Base-by-base conservation (phyloP, 2,113 vertebrate species). In the Equus przewalskii region DNA sequence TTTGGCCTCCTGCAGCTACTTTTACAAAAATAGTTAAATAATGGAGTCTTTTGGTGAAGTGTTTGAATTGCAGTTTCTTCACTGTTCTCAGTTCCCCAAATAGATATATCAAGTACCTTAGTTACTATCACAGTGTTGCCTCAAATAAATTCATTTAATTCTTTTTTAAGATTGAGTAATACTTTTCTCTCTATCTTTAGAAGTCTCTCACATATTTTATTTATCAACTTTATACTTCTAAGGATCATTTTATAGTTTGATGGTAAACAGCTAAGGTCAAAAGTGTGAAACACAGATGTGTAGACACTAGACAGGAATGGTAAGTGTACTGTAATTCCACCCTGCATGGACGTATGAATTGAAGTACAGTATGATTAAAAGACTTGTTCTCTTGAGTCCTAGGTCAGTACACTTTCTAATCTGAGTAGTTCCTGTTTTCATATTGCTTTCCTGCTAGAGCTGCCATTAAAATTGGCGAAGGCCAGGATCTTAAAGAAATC, bases 161-260 rank as follows among this genome's bases (percentile, higher is more conserved):
- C 36, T 97, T 89, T 24, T 65, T 95, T 93, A 82, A 51, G 73
- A 82, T 16, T 65, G 62, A 58, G 11, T 85, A 46, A 46, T 90
- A 51, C 44, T 54, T 92, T 73, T 49, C 56, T 76, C 28, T 92
- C 81, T 93, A 7, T 90, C 75, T 96, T 91, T 72, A 93, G 81
- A 93, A 89, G 62, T 83, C 85, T 96, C 30, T 95, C 81, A 73
- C 82, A 22, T 83, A 65, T 36, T 26, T 95, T 75, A 93, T 93
- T 64, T 56, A 51, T 87, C 24, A 88, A 78, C 64, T 22, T 80
- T 94, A 91, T 60, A 73, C 41, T 84, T 73, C 94, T 86, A 96
- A 65, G 54, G 73, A 56, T 62, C 33, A 79, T 73, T 93, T 93
- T 84, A 88, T 65, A 83, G 33, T 87, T 90, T 83, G 76, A 84